These are phyloP conservation scores for Geothlypis trichas DNA, from an alignment of 2,113 vertebrate genomes.

Conservation along the genomic window DNA sequence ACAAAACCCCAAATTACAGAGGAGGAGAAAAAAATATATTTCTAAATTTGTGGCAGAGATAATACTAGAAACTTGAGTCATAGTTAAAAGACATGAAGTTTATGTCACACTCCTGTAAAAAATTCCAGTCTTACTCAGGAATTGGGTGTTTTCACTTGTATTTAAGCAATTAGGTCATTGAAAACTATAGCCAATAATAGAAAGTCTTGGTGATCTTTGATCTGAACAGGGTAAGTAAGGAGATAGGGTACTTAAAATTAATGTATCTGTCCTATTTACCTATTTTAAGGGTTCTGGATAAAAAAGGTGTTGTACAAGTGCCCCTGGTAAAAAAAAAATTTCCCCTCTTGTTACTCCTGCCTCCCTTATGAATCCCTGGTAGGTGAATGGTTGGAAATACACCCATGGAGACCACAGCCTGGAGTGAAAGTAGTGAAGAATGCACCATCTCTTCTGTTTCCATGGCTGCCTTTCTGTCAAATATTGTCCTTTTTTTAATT, in stretches of 20 bases:
- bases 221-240: not conserved
- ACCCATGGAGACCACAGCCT: not conserved
- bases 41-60: not conserved
- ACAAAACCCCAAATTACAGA: not conserved
- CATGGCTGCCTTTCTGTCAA: not conserved
- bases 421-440: not conserved
- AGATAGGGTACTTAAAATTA: not conserved
- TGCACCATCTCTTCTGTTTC: not conserved
- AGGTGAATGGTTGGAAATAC: not conserved
- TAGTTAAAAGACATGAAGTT: not conserved
- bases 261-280: not conserved
- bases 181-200: not conserved
- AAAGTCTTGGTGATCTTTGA: not conserved
- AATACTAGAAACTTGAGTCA: slow-evolving; percentile 29
- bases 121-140: not conserved
- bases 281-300: not conserved
- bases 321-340: fast-evolving
- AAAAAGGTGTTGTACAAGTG: not conserved
- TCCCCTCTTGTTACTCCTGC: fast-evolving
- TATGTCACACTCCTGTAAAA: not conserved
- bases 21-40: not conserved
- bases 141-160: not conserved
- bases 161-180: not conserved
- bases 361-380: not conserved
- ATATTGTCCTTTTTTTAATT: not conserved